A percentile compares a stretch with the other conserved stretches of the same genome.
These are phyloP conservation scores for Pterostichus niger DNA, from an alignment of 2,888 invertebrate genomes.

Conservation along the genomic window DNA sequence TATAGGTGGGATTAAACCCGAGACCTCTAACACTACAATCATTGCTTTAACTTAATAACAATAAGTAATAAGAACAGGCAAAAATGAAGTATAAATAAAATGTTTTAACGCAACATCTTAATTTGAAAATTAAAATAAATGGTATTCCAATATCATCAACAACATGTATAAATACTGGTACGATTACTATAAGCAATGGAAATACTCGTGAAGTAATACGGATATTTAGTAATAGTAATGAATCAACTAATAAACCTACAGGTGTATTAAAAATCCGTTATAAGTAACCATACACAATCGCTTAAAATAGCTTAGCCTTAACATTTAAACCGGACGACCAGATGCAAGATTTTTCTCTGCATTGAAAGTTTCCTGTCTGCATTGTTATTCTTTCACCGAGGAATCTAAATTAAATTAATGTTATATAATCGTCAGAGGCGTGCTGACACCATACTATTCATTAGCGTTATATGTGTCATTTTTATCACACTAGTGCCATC, in stretches of 20 bases:
- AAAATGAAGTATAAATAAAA: no score
- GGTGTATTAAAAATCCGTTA: slow-evolving; percentile 23
- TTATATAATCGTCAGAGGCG: background rate
- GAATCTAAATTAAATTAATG: background rate
- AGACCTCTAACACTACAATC: no score
- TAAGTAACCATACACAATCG: slow-evolving; percentile 35
- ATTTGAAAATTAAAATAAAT: no score
- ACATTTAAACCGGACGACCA: slow-evolving; percentile 29
- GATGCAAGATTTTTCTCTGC: slow-evolving; percentile 17
- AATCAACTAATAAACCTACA: slow-evolving; percentile 22
- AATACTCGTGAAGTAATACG: slow-evolving; percentile 39
- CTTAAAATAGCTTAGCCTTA: slow-evolving; percentile 62
- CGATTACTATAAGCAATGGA: background rate
- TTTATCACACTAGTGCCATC: slow-evolving; percentile 15
- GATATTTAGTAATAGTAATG: slow-evolving; percentile 30
- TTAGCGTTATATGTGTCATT: background rate
- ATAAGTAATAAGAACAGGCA: no score
- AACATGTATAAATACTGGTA: no score
- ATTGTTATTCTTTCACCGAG: background rate
- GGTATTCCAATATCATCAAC: no score
- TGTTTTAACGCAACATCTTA: no score
- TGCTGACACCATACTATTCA: slow-evolving; percentile 1
- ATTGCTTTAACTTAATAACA: no score
- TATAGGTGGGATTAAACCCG: no score
- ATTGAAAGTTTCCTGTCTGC: background rate